A percentile compares a stretch with the other conserved stretches of the same genome.
phyloP scores from a whole-genome alignment of 23 tunicate species.

The Halocynthia roretzi region DNA sequence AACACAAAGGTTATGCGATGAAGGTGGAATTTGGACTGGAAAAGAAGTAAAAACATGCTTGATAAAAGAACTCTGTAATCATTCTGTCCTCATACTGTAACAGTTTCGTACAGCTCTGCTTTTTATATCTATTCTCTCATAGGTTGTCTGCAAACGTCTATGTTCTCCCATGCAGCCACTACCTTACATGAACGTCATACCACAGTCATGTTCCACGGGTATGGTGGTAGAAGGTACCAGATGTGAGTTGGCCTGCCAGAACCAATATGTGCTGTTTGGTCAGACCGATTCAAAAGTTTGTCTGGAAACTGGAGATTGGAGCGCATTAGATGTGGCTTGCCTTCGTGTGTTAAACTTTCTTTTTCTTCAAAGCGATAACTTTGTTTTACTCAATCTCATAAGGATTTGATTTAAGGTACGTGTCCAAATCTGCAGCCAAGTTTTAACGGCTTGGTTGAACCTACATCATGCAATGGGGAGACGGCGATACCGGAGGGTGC shows the following conservation, averaged over 20 bases:
- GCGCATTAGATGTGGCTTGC: constrained; percentile 21
- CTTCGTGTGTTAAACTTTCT: constrained; percentile 26
- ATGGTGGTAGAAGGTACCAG: constrained; percentile 31
- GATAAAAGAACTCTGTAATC: too few species aligned
- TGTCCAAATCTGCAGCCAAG: constrained; percentile 17
- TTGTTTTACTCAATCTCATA: neutral
- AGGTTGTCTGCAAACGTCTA: constrained; percentile 21
- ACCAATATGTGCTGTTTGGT: constrained; percentile 4
- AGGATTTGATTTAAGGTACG: constrained; percentile 18
- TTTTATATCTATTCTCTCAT: too few species aligned
- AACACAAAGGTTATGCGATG: constrained; percentile 35
- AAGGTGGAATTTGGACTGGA: constrained; percentile 73
- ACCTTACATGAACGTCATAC: constrained; percentile 22
- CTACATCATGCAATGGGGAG: constrained; percentile 18
- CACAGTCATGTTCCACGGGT: constrained; percentile 25
- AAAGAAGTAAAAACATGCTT: constrained; percentile 22
- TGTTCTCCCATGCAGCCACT: constrained; percentile 42
- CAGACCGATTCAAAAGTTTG: constrained; percentile 13
- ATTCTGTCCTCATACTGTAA: too few species aligned
- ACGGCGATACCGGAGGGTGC: constrained; percentile 17
- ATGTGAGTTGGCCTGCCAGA: constrained; percentile 37
- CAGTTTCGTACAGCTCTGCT: too few species aligned
- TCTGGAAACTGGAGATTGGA: constrained; percentile 45
- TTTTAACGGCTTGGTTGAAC: constrained; percentile 26
- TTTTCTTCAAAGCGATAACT: neutral